These are phyloP conservation scores for Hypsibius dujardini DNA, from an alignment of 1,140 invertebrate species.

Conservation along the genomic window DNA sequence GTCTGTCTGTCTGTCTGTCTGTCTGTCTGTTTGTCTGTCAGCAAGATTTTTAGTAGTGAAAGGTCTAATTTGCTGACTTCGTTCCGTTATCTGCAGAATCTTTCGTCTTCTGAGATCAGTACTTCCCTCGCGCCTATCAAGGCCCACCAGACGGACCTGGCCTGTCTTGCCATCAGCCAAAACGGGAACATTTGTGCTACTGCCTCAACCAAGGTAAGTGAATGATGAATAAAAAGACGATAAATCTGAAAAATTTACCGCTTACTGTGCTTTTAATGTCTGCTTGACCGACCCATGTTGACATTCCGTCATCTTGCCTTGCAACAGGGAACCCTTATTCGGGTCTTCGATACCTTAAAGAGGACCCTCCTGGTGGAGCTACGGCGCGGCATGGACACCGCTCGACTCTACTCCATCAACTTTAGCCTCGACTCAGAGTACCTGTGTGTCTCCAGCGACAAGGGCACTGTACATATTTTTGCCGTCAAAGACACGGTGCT, in stretches of 20 bases:
- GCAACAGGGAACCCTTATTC: constrained; percentile 63
- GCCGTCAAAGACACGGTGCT: constrained; percentile 52
- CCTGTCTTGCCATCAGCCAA: constrained; percentile 62
- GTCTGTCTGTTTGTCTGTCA: too few species aligned
- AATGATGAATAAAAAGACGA: too few species aligned
- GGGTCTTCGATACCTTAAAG: constrained; percentile 60
- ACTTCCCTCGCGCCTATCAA: constrained; percentile 56
- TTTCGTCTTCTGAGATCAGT: constrained; percentile 31
- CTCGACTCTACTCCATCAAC: constrained; percentile 68
- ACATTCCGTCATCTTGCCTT: not conserved
- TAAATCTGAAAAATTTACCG: too few species aligned
- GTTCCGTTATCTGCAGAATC: too few species aligned
- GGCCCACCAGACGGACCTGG: constrained; percentile 62
- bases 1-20: too few species aligned
- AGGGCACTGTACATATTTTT: constrained; percentile 82
- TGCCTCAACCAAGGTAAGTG: constrained; percentile 51
- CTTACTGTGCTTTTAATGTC: too few species aligned
- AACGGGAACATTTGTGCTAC: constrained; percentile 64
- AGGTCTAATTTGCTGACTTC: too few species aligned
- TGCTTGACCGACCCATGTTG: not conserved
- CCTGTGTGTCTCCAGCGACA: constrained; percentile 74
- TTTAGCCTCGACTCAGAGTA: constrained; percentile 66
- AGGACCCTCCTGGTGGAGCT: constrained; percentile 55
- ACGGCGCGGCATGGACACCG: constrained; percentile 62
- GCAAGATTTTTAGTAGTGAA: too few species aligned